Evolutionary conservation across 2,797 vertebrate species (phyloP).

Genomic region (Darevskia nairensis): DNA sequence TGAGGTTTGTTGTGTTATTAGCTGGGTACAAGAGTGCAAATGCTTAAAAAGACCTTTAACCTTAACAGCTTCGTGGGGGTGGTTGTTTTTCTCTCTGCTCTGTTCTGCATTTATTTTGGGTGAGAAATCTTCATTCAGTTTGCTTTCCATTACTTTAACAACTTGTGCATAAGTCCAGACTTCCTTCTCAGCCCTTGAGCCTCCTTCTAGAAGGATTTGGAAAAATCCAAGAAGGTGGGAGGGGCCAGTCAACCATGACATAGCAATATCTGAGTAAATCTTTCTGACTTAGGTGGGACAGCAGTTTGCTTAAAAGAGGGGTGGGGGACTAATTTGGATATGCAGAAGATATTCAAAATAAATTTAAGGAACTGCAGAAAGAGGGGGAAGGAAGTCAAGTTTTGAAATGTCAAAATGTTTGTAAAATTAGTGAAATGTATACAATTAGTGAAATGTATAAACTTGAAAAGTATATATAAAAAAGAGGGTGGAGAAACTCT

Average conservation of each 20-base stretch:
- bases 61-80: neutral
- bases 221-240: neutral
- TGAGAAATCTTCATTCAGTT: neutral
- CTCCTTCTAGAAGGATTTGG: neutral
- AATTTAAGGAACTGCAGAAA: too few species aligned
- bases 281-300: neutral
- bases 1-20: neutral
- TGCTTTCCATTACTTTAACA: constrained; percentile 1
- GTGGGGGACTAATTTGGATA: too few species aligned
- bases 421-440: too few species aligned
- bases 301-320: neutral
- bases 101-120: neutral
- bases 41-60: neutral
- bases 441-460: too few species aligned
- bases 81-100: neutral
- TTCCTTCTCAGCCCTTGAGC: neutral
- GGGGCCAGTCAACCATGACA: neutral
- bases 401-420: too few species aligned
- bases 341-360: too few species aligned
- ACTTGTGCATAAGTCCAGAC: neutral
- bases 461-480: too few species aligned
- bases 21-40: neutral
- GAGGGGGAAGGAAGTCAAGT: too few species aligned
- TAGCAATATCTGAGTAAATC: neutral
- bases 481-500: too few species aligned